These are phyloP conservation scores for Exocentrus adspersus DNA, from an alignment of 2,888 invertebrate species.

Conservation along the genomic window DNA sequence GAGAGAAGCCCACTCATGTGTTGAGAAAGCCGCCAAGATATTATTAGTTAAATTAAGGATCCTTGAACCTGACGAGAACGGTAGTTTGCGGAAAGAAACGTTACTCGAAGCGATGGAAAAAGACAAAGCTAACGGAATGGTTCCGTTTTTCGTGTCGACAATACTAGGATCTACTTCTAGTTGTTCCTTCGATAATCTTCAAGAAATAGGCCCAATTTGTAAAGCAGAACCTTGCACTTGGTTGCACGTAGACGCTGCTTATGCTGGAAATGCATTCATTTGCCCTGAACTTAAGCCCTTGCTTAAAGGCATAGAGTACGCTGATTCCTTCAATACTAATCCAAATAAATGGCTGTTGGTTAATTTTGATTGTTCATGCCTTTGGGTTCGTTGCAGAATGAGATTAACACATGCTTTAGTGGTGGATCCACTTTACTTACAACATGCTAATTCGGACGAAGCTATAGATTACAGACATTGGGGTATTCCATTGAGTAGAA, in stretches of 20 bases:
- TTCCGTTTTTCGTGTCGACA: slow-evolving; percentile 85
- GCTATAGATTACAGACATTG: slow-evolving; percentile 82
- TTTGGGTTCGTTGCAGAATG: slow-evolving; percentile 84
- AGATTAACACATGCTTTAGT: slow-evolving; percentile 83
- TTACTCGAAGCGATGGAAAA: slow-evolving; percentile 74
- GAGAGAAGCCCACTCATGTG: slow-evolving; percentile 79
- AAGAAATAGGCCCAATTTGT: slow-evolving; percentile 80
- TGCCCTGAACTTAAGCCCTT: slow-evolving; percentile 81
- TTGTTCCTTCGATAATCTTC: slow-evolving; percentile 84
- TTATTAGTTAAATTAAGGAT: slow-evolving; percentile 77
- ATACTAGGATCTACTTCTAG: slow-evolving; percentile 87
- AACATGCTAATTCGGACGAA: slow-evolving; percentile 80
- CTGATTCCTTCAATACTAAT: slow-evolving; percentile 88
- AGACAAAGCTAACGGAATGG: slow-evolving; percentile 77
- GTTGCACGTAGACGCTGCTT: slow-evolving; percentile 90
- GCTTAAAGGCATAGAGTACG: slow-evolving; percentile 76
- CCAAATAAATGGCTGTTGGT: slow-evolving; percentile 89
- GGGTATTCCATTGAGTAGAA: slow-evolving; percentile 85
- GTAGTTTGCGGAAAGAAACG: slow-evolving; percentile 72
- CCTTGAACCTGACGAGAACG: slow-evolving; percentile 76
- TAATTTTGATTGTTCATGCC: slow-evolving; percentile 85
- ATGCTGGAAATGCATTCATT: slow-evolving; percentile 87
- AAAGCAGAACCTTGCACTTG: slow-evolving; percentile 73
- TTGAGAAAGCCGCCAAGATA: slow-evolving; percentile 83
- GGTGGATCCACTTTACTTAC: slow-evolving; percentile 87